Conservation (phyloP, 2,113 vertebrate genomes). For the Paramisgurnus dabryanus region DNA sequence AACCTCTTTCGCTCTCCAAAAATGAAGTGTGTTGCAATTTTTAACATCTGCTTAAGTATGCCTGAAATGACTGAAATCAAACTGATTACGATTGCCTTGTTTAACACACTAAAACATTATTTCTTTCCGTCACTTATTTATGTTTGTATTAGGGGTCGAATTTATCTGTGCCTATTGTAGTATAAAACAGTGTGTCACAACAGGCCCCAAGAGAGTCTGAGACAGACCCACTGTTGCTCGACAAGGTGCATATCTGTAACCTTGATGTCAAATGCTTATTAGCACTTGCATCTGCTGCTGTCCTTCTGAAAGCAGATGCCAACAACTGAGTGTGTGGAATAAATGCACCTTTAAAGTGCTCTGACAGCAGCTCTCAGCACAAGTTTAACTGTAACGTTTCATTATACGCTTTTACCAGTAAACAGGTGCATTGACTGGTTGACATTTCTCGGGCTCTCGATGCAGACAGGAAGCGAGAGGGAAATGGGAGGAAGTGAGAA, state of each 20-base stretch:
- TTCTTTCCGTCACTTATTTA: neutral
- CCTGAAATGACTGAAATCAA: slow-evolving; percentile 14
- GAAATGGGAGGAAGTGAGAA: neutral
- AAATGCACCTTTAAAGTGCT: slow-evolving; percentile 36
- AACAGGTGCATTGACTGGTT: slow-evolving; percentile 6
- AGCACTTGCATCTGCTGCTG: slow-evolving; percentile 40
- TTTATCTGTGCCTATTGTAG: slow-evolving; percentile 28
- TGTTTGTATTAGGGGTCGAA: slow-evolving; percentile 8
- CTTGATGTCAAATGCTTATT: slow-evolving; percentile 47
- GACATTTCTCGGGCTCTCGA: neutral
- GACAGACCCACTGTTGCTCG: slow-evolving; percentile 25
- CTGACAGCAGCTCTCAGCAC: slow-evolving; percentile 27
- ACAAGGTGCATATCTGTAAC: slow-evolving; percentile 33
- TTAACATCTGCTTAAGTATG: slow-evolving; percentile 19
- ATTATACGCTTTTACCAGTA: slow-evolving; percentile 36
- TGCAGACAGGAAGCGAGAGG: neutral
- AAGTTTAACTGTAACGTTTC: slow-evolving; percentile 12
- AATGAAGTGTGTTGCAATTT: neutral
- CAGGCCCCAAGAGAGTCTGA: slow-evolving; percentile 29
- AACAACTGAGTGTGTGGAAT: slow-evolving; percentile 18
- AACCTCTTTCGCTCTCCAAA: neutral
- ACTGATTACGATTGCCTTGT: slow-evolving; percentile 23
- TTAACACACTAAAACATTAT: slow-evolving; percentile 7
- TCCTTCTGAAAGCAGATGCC: slow-evolving; percentile 35
- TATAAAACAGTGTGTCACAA: slow-evolving; percentile 19